Conservation (phyloP, 2,888 invertebrate genomes). For the Plagodis dolabraria region DNA sequence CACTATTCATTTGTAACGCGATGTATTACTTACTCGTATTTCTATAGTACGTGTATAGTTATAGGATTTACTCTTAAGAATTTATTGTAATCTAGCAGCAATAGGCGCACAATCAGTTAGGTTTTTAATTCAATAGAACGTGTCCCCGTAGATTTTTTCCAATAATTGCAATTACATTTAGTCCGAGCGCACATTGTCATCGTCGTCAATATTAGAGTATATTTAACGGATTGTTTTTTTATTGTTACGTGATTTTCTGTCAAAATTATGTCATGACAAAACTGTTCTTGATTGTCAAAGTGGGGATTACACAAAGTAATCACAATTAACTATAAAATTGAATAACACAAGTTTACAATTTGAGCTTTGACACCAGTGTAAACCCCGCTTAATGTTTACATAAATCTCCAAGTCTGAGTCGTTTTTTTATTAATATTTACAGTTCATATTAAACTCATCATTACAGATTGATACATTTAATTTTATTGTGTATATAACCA, state of each 20-base stretch:
- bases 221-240: not conserved
- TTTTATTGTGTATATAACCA: constrained; percentile 37
- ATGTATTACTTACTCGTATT: constrained; percentile 45
- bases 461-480: constrained; percentile 34
- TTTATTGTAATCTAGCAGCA: constrained; percentile 59
- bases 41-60: constrained; percentile 58
- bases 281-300: constrained; percentile 43
- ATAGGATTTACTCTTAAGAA: constrained; percentile 59
- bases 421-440: constrained; percentile 54
- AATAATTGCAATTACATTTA: constrained; percentile 35
- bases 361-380: constrained; percentile 17
- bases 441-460: constrained; percentile 46
- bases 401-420: constrained; percentile 64
- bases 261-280: constrained; percentile 66
- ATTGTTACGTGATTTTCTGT: constrained; percentile 38
- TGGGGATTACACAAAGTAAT: constrained; percentile 3
- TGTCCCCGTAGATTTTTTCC: constrained; percentile 37
- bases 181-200: constrained; percentile 30
- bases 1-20: constrained; percentile 57
- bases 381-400: constrained; percentile 37
- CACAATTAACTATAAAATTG: not conserved
- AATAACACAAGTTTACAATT: too few relatives aligned
- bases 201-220: constrained; percentile 8
- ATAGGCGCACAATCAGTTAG: constrained; percentile 55
- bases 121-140: constrained; percentile 40